Percentiles rank a stretch among this genome's conserved stretches.
These are phyloP conservation scores for Sturmia bella DNA, from an alignment of 2,888 invertebrate species.

Conservation along the genomic window DNA sequence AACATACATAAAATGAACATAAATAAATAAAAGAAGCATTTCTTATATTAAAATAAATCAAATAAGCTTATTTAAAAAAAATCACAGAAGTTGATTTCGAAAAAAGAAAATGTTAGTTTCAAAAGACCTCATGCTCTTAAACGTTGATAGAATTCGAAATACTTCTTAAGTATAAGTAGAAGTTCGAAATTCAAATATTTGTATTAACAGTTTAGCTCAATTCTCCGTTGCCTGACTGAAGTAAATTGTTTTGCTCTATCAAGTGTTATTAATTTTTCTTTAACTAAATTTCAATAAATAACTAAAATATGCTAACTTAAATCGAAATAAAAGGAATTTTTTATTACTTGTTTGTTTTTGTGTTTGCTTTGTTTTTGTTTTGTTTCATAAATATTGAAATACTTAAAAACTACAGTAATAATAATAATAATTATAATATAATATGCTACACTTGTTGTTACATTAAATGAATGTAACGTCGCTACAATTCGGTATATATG, in stretches of 20 bases:
- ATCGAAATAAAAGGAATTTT: conserved; percentile 61
- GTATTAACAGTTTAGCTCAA: too few species aligned
- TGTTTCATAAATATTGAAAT: conserved; percentile 57
- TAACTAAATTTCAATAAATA: conserved; percentile 66
- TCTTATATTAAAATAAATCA: too few species aligned
- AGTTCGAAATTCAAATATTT: too few species aligned
- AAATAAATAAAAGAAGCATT: too few species aligned
- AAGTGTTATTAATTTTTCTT: conserved; percentile 29
- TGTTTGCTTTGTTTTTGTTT: conserved; percentile 7
- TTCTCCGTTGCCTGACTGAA: too few species aligned
- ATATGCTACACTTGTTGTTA: conserved; percentile 63
- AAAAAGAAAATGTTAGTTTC: too few species aligned
- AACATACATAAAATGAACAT: too few species aligned
- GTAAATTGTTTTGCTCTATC: not conserved
- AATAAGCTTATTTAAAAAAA: too few species aligned
- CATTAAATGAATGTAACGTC: conserved; percentile 33
- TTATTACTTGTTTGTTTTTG: conserved; percentile 19
- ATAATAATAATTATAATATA: conserved; percentile 47
- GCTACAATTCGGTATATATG: conserved; percentile 15
- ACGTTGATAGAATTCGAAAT: too few species aligned
- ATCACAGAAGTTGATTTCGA: too few species aligned
- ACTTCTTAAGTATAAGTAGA: too few species aligned
- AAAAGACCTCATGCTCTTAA: too few species aligned
- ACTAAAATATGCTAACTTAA: conserved; percentile 70
- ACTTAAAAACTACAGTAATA: conserved; percentile 64